Evolutionary conservation across 2,113 vertebrate genomes (phyloP).

Genomic region (Scytalopus superciliaris): DNA sequence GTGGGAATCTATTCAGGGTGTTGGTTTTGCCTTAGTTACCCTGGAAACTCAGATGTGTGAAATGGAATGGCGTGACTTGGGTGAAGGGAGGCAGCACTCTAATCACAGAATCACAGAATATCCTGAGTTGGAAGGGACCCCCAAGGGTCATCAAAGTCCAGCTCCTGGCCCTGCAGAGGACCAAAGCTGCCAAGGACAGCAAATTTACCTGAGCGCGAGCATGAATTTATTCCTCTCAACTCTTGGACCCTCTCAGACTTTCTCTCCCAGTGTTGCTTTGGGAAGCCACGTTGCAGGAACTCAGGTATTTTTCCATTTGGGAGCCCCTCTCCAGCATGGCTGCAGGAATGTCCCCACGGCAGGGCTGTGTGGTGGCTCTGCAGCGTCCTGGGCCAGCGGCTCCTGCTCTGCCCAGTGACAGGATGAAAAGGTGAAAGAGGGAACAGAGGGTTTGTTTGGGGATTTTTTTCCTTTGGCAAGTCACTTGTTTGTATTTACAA

Average conservation of each 20-base stretch:
- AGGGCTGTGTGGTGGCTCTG: background rate
- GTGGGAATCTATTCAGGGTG: background rate
- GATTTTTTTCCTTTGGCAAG: background rate
- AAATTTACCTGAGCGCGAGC: accelerated
- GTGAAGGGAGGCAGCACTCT: background rate
- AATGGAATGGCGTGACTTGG: background rate
- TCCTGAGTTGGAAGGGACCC: background rate
- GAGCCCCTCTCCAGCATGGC: too few relatives aligned
- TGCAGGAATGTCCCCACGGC: background rate
- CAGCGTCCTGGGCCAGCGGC: background rate
- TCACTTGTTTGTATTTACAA: background rate
- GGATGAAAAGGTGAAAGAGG: background rate
- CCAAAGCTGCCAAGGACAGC: background rate
- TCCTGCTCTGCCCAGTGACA: background rate
- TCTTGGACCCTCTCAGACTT: background rate
- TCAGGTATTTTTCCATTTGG: accelerated
- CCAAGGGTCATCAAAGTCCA: background rate
- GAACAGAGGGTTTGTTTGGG: background rate
- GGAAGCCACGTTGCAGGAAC: accelerated
- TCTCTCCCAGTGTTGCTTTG: background rate
- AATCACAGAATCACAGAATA: background rate
- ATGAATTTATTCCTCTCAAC: background rate
- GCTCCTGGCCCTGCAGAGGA: background rate
- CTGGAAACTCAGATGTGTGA: background rate
- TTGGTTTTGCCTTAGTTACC: background rate